These are phyloP conservation scores for Dromaius novaehollandiae DNA, from an alignment of 2,113 vertebrate genomes.

Conservation along the genomic window DNA sequence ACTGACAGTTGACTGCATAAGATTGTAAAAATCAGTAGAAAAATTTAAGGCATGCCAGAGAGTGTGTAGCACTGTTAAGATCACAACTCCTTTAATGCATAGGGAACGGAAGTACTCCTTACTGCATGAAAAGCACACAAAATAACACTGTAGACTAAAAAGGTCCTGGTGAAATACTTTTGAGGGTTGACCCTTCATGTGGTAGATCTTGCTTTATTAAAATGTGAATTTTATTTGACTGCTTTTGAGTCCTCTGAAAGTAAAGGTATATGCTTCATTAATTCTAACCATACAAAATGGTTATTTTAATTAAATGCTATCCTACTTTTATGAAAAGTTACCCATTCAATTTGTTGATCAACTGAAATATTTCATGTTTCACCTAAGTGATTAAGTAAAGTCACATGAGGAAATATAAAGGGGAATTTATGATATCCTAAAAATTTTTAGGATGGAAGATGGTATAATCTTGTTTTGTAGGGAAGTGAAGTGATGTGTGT, in stretches of 20 bases:
- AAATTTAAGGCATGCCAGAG: background rate
- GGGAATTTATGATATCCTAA: background rate
- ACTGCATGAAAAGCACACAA: background rate
- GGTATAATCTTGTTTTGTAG: background rate
- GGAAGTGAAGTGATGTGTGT: background rate
- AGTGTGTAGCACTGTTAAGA: background rate
- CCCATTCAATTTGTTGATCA: background rate
- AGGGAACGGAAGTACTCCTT: background rate
- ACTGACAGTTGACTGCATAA: background rate
- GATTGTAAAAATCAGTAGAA: background rate
- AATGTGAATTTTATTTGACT: background rate
- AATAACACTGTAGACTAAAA: background rate
- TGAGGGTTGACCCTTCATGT: background rate
- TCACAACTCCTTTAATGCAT: background rate
- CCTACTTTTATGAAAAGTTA: background rate
- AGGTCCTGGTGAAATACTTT: background rate
- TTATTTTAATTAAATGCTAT: background rate
- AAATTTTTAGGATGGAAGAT: background rate
- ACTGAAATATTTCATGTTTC: background rate
- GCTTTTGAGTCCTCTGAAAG: background rate
- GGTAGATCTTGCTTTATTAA: background rate
- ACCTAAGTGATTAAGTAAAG: background rate
- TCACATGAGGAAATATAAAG: background rate
- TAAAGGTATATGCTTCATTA: background rate
- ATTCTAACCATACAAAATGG: background rate